Percentiles rank a stretch among this genome's conserved stretches.
Evolutionary conservation across 1,140 invertebrate genomes (phyloP).

Genomic region (Drusus annulatus): DNA sequence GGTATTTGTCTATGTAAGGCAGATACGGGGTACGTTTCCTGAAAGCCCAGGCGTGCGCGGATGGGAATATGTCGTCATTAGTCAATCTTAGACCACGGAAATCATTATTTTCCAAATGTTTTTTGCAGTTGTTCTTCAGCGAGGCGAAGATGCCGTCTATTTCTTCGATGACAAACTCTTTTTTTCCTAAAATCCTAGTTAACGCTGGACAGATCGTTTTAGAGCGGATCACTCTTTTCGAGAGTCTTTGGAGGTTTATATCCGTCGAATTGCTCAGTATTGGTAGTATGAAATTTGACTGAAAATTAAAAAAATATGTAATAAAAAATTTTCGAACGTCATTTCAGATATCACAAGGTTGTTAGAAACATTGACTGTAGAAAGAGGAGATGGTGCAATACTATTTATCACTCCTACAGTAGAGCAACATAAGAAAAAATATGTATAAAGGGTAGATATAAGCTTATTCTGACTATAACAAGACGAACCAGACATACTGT

Average conservation of each 20-base stretch:
- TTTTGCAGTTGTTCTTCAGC: not conserved
- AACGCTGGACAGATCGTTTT: not conserved
- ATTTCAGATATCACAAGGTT: too few relatives aligned
- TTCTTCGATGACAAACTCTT: not conserved
- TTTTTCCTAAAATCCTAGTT: not conserved
- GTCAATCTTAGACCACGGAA: not conserved
- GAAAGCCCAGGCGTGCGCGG: not conserved
- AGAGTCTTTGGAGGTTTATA: not conserved
- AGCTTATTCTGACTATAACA: too few relatives aligned
- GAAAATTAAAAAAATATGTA: not conserved
- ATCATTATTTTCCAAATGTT: not conserved
- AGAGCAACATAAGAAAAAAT: too few relatives aligned
- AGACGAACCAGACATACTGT: too few relatives aligned
- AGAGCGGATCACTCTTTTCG: not conserved
- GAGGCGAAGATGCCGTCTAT: not conserved
- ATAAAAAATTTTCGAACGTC: too few relatives aligned
- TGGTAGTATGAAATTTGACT: not conserved
- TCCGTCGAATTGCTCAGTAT: conserved; percentile 10
- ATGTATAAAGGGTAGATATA: too few relatives aligned
- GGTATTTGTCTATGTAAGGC: not conserved
- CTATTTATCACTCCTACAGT: too few relatives aligned
- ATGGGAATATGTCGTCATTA: conserved; percentile 21
- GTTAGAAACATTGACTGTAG: too few relatives aligned
- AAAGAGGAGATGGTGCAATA: too few relatives aligned
- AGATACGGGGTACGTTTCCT: not conserved